These are phyloP conservation scores for Chrysogorgia sp. DNA, from an alignment of 92 coral and sea anemone genomes.

Conservation along the genomic window DNA sequence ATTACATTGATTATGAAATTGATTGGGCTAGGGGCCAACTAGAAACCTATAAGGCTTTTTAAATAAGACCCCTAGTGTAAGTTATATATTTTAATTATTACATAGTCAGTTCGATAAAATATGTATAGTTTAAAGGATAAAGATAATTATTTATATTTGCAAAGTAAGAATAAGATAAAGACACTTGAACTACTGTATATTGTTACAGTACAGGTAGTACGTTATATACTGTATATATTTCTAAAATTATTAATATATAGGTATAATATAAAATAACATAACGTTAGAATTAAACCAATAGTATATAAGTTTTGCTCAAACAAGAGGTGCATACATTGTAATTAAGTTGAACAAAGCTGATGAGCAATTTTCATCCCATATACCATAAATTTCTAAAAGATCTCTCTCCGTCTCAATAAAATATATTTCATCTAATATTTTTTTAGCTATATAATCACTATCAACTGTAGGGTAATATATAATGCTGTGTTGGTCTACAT, in stretches of 20 bases:
- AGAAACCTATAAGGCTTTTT: too few species aligned
- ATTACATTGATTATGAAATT: too few species aligned
- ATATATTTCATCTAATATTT: constrained; percentile 7
- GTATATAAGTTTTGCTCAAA: constrained; percentile 4
- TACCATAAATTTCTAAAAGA: constrained; percentile 11
- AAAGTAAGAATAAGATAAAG: too few species aligned
- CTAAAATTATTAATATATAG: background rate
- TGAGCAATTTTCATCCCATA: constrained; percentile 32
- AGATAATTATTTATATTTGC: too few species aligned
- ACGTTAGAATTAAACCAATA: background rate
- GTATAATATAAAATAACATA: background rate
- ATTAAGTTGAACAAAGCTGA: constrained; percentile 17
- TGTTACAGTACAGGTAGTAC: too few species aligned
- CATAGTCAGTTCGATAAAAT: too few species aligned
- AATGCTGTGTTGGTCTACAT: constrained; percentile 10
- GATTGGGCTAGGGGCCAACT: too few species aligned
- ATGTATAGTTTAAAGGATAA: too few species aligned
- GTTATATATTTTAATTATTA: too few species aligned
- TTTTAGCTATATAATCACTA: background rate
- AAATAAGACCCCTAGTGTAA: too few species aligned
- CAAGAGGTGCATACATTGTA: constrained; percentile 17
- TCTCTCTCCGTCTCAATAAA: constrained; percentile 20
- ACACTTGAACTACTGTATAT: too few species aligned
- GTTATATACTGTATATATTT: too few species aligned
- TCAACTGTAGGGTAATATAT: constrained; percentile 18